Evolutionary conservation across 2,113 vertebrate species (phyloP), one percentile per base, ranked within the genome.

Genomic region (Dipodomys stephensi): DNA sequence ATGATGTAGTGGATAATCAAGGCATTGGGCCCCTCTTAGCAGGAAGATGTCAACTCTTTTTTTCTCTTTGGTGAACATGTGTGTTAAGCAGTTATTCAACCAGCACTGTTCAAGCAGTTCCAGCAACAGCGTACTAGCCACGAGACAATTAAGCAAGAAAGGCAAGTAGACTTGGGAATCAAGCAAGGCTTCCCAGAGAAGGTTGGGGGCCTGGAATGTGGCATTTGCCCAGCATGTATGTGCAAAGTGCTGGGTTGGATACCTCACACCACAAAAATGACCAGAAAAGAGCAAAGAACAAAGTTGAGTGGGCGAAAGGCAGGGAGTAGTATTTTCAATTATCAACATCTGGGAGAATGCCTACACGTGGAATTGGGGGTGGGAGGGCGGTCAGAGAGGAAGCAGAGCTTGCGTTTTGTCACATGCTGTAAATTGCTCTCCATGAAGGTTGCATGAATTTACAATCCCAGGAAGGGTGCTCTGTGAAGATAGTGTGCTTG

Each of bases 121-220:
- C 49, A 35, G 91, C 77, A 60, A 67, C 46, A 92, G 30, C 49
- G 6, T n/a, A 11, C 10, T 57, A 27, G 44, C 32, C 44, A 8
- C 12, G 60, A 68, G 86, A 80, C 39, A 73, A 16, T 25, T 2
- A 88, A 82, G 62, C 13, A 16, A 82, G 82, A 73, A 64, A 78
- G 30, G 64, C 88, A 44, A 71, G 9, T 60, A 69, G 76, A 28
- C 46, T 35, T 9, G n/a, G 90, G 65, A 94, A 30, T 82, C 74
- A 62, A 60, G 69, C 65, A 71, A 68, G 90, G 5, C 72, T 89
- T 87, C 85, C 87, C 8, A 2, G 81, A 89, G 89, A 86, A 78
- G 69, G 64, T 85, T 39, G 7, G 18, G 57, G 78, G 7, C 69
- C 27, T 0, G 0, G 39, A 62, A 77, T 22, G n/a, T n/a, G 68